A percentile compares a stretch with the other conserved stretches of the same genome.
Conservation (phyloP, 1,140 invertebrate species). For the Archivesica marissinica region DNA sequence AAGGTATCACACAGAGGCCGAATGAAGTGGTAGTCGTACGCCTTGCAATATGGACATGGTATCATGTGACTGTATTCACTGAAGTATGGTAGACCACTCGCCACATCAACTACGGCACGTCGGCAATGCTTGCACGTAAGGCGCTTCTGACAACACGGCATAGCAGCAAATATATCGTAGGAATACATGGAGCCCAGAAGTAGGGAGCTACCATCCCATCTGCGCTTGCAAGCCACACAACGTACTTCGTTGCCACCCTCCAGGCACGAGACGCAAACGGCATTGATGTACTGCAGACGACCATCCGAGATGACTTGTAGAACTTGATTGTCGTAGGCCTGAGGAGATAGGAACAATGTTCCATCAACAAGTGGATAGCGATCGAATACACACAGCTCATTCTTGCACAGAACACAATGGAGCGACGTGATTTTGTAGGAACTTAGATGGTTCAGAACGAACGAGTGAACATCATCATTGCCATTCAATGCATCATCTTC, state of each 20-base stretch:
- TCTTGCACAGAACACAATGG: conserved; percentile 91
- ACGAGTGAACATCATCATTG: conserved; percentile 94
- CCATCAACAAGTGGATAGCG: conserved; percentile 98
- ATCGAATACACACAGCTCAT: conserved; percentile 96
- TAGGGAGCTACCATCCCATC: conserved; percentile 96
- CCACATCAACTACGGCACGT: conserved; percentile 79
- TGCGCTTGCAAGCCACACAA: conserved; percentile 92
- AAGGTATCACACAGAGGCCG: conserved; percentile 88
- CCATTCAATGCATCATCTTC: conserved; percentile 98
- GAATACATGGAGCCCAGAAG: conserved; percentile 98
- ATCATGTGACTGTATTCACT: conserved; percentile 97
- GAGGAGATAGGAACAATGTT: conserved; percentile 97
- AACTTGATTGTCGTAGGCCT: conserved; percentile 76
- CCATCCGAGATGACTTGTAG: conserved; percentile 89
- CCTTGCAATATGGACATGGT: conserved; percentile 95
- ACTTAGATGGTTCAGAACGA: conserved; percentile 81
- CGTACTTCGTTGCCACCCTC: conserved; percentile 92
- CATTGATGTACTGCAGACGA: conserved; percentile 94
- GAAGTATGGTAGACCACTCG: conserved; percentile 91
- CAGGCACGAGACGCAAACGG: conserved; percentile 96
- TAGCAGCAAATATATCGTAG: conserved; percentile 98
- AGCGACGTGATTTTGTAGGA: conserved; percentile 76
- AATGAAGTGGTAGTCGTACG: conserved; percentile 96
- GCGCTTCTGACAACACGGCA: conserved; percentile 96
- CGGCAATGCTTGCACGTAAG: conserved; percentile 87